Conservation (phyloP, 2,113 vertebrate genomes). For the Pseudopipra pipra region DNA sequence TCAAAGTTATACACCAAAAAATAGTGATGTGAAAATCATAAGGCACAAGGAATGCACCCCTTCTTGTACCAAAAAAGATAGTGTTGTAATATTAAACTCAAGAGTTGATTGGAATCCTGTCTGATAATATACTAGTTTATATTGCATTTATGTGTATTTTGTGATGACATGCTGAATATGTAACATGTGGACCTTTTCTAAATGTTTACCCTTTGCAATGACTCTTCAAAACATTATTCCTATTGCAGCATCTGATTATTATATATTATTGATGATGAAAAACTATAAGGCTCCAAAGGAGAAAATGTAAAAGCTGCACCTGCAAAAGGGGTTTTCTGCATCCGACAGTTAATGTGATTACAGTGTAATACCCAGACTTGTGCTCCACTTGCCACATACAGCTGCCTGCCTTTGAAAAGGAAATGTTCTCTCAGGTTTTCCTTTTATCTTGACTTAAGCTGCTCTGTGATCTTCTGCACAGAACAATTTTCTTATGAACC, state of each 20-base stretch:
- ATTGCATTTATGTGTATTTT: not conserved
- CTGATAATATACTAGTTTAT: not conserved
- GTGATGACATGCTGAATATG: not conserved
- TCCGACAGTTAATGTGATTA: not conserved
- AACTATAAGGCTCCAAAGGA: not conserved
- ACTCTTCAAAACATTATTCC: not conserved
- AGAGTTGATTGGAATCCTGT: not conserved
- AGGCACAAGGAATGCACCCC: not conserved
- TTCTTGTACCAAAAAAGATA: not conserved
- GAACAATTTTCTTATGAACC: conserved; percentile 6
- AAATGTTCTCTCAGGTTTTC: not conserved
- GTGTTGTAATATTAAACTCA: not conserved
- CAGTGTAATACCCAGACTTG: not conserved
- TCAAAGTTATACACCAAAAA: not conserved
- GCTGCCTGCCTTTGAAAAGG: conserved; percentile 2
- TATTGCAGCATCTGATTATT: not conserved
- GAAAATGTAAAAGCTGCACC: not conserved
- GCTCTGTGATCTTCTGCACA: not conserved
- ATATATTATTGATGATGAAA: not conserved
- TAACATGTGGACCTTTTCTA: not conserved
- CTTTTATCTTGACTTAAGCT: conserved; percentile 21
- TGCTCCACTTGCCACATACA: not conserved
- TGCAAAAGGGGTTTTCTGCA: not conserved
- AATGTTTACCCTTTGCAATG: not conserved
- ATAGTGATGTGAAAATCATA: not conserved